Conservation (phyloP, 30 jellyfish, hydroid and myxozoan species). For the Turritopsis dohrnii region DNA sequence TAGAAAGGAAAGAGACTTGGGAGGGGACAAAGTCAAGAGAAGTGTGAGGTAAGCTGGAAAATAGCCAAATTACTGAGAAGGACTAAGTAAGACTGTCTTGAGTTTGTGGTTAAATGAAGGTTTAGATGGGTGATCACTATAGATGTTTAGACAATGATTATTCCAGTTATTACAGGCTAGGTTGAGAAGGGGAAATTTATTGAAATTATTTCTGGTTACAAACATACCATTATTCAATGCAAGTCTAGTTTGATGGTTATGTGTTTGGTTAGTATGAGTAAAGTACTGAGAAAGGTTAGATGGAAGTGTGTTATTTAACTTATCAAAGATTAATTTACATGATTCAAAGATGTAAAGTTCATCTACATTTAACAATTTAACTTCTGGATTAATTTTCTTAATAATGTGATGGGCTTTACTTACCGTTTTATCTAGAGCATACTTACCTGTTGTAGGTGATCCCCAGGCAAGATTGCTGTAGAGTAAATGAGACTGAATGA, state of each 20-base stretch:
- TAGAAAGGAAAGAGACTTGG: too few relatives aligned
- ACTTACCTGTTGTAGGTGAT: background rate
- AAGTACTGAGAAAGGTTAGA: background rate
- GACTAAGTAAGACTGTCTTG: background rate
- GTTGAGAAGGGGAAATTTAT: background rate
- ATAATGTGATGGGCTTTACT: background rate
- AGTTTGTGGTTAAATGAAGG: background rate
- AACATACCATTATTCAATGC: background rate
- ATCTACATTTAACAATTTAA: background rate
- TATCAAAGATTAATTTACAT: background rate
- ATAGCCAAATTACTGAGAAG: too few relatives aligned
- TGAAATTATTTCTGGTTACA: background rate
- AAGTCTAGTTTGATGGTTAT: background rate
- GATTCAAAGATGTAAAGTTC: background rate
- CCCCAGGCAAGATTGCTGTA: conserved; percentile 27
- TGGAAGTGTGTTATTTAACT: background rate
- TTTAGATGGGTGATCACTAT: background rate
- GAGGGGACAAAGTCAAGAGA: too few relatives aligned
- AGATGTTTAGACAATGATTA: background rate
- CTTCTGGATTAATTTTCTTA: background rate
- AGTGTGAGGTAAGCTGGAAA: too few relatives aligned
- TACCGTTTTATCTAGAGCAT: background rate
- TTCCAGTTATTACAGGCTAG: background rate
- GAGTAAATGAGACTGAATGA: conserved; percentile 27
- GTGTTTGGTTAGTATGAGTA: background rate